These are phyloP conservation scores for Tamias sibiricus DNA, from an alignment of 2,113 vertebrate species.

Conservation along the genomic window DNA sequence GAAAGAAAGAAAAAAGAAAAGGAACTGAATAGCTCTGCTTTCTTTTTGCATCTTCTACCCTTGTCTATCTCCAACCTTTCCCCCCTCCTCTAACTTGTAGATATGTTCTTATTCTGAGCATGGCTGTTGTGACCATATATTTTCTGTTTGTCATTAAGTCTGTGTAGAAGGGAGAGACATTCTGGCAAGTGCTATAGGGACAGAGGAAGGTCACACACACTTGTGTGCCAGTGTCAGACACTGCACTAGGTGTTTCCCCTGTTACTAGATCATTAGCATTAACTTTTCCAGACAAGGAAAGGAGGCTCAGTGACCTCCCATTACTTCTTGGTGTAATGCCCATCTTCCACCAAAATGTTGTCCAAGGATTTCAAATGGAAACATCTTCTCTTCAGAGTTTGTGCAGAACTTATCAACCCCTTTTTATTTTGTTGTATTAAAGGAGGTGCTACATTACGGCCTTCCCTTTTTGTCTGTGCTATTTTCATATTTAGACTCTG, in stretches of 20 bases:
- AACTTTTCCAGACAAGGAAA: background rate
- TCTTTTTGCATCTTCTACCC: background rate
- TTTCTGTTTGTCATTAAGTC: background rate
- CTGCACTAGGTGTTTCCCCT: background rate
- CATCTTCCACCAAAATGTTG: background rate
- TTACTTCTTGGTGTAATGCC: background rate
- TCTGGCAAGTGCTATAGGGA: background rate
- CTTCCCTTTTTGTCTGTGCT: background rate
- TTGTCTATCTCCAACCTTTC: background rate
- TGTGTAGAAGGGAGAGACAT: background rate
- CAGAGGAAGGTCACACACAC: background rate
- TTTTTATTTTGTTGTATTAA: background rate
- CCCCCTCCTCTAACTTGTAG: background rate
- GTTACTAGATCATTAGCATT: background rate
- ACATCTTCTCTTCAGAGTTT: background rate
- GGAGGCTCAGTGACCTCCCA: background rate
- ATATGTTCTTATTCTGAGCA: background rate
- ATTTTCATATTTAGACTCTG: background rate
- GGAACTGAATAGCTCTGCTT: background rate
- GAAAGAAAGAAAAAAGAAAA: too few species aligned
- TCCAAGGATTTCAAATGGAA: slow-evolving; percentile 5
- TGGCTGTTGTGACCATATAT: too few species aligned
- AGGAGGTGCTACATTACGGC: background rate
- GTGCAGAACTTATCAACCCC: background rate
- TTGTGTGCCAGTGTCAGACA: background rate